phyloP scores from a whole-genome alignment of 2,113 vertebrate species.

The Diphyllodes magnificus region DNA sequence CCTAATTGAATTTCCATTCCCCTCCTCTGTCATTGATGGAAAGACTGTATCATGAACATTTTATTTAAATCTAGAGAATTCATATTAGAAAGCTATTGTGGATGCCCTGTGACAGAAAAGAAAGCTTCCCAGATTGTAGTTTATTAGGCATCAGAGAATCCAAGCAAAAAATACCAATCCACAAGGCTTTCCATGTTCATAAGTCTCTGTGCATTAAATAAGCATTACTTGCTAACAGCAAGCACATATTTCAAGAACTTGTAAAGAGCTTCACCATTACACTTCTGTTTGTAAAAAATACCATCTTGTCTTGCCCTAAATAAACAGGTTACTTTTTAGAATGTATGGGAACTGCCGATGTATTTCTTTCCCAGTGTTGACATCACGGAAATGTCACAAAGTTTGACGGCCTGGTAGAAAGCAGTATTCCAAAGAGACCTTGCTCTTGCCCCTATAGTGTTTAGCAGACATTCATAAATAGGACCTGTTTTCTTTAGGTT shows the following conservation, averaged over 20 bases:
- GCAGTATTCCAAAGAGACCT: constrained; percentile 19
- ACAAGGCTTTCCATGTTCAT: background rate
- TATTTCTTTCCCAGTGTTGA: constrained; percentile 50
- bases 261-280: background rate
- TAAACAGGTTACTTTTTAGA: background rate
- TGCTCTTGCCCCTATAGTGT: background rate
- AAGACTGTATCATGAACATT: background rate
- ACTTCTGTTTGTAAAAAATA: background rate
- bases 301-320: background rate
- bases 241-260: background rate
- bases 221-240: background rate
- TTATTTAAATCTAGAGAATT: background rate
- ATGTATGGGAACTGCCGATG: constrained; percentile 43
- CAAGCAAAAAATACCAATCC: background rate
- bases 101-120: background rate
- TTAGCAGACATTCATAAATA: constrained; percentile 33
- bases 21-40: background rate
- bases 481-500: background rate
- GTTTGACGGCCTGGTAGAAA: constrained; percentile 7
- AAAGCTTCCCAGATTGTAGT: background rate
- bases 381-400: constrained; percentile 6
- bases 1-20: background rate
- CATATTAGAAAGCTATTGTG: background rate
- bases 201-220: background rate
- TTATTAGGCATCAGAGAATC: background rate